These are phyloP conservation scores for Lethenteron reissneri DNA, from an alignment of 2,113 vertebrate genomes.

Conservation along the genomic window DNA sequence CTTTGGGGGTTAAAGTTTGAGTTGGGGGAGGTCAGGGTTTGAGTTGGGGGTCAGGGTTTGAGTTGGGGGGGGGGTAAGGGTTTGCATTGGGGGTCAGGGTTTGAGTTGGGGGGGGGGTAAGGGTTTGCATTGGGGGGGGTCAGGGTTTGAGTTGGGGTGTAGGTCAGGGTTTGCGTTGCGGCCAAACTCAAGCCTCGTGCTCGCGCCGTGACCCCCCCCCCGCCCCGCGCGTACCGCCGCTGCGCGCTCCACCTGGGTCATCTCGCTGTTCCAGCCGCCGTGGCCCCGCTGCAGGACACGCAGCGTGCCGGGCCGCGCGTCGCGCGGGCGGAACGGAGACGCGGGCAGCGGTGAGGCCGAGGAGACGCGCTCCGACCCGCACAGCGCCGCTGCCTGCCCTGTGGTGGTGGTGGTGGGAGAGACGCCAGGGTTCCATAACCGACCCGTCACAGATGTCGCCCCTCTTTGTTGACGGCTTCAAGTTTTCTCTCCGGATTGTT, in stretches of 20 bases:
- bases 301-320: slow-evolving; percentile 63
- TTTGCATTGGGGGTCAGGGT: neutral
- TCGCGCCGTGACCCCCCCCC: rapidly evolving
- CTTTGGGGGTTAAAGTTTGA: too few relatives aligned
- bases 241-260: slow-evolving; percentile 53
- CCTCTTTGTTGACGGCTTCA: too few relatives aligned
- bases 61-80: too few relatives aligned
- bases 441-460: too few relatives aligned
- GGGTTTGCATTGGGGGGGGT: neutral
- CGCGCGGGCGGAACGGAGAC: slow-evolving; percentile 53
- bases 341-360: neutral
- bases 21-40: too few relatives aligned
- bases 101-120: neutral
- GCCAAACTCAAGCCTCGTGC: neutral
- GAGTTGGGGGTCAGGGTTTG: too few relatives aligned
- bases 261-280: slow-evolving; percentile 87
- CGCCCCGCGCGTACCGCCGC: rapidly evolving
- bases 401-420: too few relatives aligned
- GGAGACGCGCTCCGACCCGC: neutral
- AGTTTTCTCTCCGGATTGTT: too few relatives aligned
- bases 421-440: too few relatives aligned
- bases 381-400: neutral
- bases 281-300: slow-evolving; percentile 89
- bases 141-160: neutral
- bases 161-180: too few relatives aligned